Percentiles rank a stretch among this genome's conserved stretches.
phyloP scores from a whole-genome alignment of 1,140 invertebrate genomes.

The Condylostylus longicornis region DNA sequence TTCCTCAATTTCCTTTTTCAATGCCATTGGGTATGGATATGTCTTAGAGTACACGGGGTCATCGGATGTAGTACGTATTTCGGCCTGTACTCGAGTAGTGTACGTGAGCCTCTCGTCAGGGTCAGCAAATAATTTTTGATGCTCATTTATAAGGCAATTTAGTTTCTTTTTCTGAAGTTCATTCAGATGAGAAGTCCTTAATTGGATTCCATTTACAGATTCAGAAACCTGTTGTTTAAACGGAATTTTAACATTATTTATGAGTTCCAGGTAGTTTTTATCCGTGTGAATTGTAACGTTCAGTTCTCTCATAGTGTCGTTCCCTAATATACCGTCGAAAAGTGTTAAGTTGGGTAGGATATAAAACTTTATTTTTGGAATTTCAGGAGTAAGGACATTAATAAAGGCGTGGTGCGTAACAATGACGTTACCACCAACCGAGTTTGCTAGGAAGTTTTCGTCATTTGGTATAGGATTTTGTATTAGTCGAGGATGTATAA shows the following conservation, averaged over 20 bases:
- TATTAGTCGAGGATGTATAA: neutral
- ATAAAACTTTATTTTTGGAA: slow-evolving; percentile 6
- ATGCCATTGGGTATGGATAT: slow-evolving; percentile 12
- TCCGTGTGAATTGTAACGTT: neutral
- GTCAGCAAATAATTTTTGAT: neutral
- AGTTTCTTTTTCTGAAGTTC: neutral
- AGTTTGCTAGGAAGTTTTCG: neutral
- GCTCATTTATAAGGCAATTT: neutral
- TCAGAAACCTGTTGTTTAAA: neutral
- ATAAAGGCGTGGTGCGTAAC: slow-evolving; percentile 6
- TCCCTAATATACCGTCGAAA: slow-evolving; percentile 2
- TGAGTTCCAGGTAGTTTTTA: neutral
- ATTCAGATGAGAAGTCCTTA: neutral
- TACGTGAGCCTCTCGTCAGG: slow-evolving; percentile 4
- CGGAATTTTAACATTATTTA: neutral
- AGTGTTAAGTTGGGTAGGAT: neutral
- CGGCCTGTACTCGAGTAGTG: neutral
- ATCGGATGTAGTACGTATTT: slow-evolving; percentile 2
- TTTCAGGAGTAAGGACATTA: slow-evolving; percentile 2
- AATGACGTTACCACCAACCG: slow-evolving; percentile 2
- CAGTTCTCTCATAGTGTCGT: slow-evolving; percentile 2
- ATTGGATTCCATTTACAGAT: neutral
- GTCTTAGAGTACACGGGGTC: slow-evolving; percentile 8
- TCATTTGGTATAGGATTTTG: neutral
- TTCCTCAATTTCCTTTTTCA: slow-evolving; percentile 12